Evolutionary conservation across 2,888 invertebrate species (phyloP), one percentile per base, ranked within the genome.

Genomic region (Rotaria sp.): DNA sequence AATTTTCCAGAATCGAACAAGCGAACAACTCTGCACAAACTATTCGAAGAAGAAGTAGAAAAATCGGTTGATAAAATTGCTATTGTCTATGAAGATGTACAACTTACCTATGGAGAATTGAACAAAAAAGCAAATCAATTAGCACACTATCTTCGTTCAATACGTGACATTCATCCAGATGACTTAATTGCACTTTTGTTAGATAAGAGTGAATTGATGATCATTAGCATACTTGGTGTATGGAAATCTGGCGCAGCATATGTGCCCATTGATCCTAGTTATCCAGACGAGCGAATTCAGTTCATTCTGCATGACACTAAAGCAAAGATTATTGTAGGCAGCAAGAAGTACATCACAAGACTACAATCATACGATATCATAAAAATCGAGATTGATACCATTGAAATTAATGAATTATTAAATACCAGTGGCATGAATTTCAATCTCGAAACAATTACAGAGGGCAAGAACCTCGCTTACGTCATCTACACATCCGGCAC

Each of bases 401-500:
- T 48, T 1, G 1, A 8, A 8, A 7, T 35, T 45, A 45, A 41
- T 11, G 2, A 2, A 21, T n/a, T 38, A 85, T 11, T 84, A n/a
- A 26, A 41, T 21, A 57, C 10, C 8, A 10, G 45, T 45, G 7
- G 10, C 10, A 45, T 2, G 2, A 35, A 41, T 8, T 4, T 10
- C 15, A 45, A n/a, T 15, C 55, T 87, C 5, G 85, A 80, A 15
- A 30, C 88, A 11, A 80, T 87, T 5, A 87, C 87, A 0, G 84
- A 85, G 0, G 86, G 88, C 26, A 88, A 88, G 87, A 90, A 89
- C 87, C 88, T 91, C 84, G 92, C 91, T 35, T 92, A 91, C 88
- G 88, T 90, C 85, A 91, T 91, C 18, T 92, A 92, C 88, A 91
- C 91, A 1, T 91, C 91, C 10, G 92, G 92, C 2, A 92, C 92